phyloP scores from a whole-genome alignment of 2,888 invertebrate species.

The Vannuccia rotundouncinata region DNA sequence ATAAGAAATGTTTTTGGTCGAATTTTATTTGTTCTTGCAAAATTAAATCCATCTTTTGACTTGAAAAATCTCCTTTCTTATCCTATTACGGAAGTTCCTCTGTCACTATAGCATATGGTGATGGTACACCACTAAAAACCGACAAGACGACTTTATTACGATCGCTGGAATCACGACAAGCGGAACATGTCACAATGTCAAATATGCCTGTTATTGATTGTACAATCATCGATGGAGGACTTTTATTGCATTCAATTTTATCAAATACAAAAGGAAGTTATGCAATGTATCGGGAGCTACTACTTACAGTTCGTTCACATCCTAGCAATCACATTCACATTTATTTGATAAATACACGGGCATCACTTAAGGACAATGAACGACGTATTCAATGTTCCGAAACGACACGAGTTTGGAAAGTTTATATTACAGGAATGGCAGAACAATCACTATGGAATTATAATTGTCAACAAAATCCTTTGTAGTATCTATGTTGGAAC shows the following conservation, averaged over 20 bases:
- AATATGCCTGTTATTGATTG: constrained; percentile 32
- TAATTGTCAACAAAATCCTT: neutral
- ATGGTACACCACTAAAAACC: constrained; percentile 37
- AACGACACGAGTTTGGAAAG: neutral
- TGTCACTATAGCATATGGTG: constrained; percentile 32
- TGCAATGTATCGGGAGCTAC: constrained; percentile 3
- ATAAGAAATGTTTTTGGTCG: constrained; percentile 8
- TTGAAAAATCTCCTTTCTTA: constrained; percentile 15
- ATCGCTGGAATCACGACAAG: constrained; percentile 29
- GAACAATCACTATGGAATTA: constrained; percentile 23
- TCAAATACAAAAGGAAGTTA: neutral
- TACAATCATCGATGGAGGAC: constrained; percentile 39
- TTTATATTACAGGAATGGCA: constrained; percentile 3
- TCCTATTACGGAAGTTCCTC: constrained; percentile 29
- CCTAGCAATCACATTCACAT: neutral
- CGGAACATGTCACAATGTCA: neutral
- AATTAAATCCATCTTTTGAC: constrained; percentile 12
- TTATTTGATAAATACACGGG: constrained; percentile 15
- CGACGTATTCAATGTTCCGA: constrained; percentile 4
- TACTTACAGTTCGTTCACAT: neutral
- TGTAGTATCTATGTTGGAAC: constrained; percentile 4
- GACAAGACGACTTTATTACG: constrained; percentile 34
- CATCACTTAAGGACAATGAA: constrained; percentile 15
- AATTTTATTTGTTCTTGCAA: neutral
- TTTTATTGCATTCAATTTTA: constrained; percentile 9